Base-by-base conservation (phyloP, 2,113 vertebrate species). In the Oncorhynchus keta region DNA sequence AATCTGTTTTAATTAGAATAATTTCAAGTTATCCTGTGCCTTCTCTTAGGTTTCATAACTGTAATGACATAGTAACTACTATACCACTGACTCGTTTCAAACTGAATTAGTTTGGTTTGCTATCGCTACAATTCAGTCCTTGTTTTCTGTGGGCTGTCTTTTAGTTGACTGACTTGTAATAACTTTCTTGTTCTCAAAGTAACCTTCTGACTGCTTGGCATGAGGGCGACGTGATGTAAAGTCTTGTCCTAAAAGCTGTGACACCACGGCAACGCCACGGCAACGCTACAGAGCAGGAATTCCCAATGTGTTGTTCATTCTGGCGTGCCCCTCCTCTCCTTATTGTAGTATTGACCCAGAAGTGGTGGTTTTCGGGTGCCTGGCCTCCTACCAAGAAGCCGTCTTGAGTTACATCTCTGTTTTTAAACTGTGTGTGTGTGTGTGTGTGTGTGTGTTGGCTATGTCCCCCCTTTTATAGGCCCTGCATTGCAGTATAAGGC, bases 321-420 rank as follows among this genome's bases (percentile, higher is more conserved):
- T 45, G 39, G 9, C 39, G 35, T 39, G 8, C 39, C 9, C 39
- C 9, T 39, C 39, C 39, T 45, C 39, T 45, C 67, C 5, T 30
- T 16, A 18, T 68, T 68, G 32, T 39, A 35, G 28, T n/a, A n/a
- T 68, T 68, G 67, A 68, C 67, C 66, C 32, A 39, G 30, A n/a
- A 68, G 28, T 68, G 32, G 32, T 66, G 64, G 5, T 35, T 35
- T 39, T 39, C 67, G n/a, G 16, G 4, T 3, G 18, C 7, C 67
- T 68, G 67, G 67, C 14, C 18, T 32, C 16, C 5, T 11, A 32
- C 5, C 67, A 68, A 35, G 18, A 68, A 39, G 20, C 66, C 12
- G 67, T 32, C 30, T 45, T 68, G 67, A 68, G 67, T 68, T 68
- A 68, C 67, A 45, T 45, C 39, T 32, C 16, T 30, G 28, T 30